A percentile compares a stretch with the other conserved stretches of the same genome.
Conservation (phyloP, 37 sponge, comb jelly and placozoan species). For the Tethya wilhelma region DNA sequence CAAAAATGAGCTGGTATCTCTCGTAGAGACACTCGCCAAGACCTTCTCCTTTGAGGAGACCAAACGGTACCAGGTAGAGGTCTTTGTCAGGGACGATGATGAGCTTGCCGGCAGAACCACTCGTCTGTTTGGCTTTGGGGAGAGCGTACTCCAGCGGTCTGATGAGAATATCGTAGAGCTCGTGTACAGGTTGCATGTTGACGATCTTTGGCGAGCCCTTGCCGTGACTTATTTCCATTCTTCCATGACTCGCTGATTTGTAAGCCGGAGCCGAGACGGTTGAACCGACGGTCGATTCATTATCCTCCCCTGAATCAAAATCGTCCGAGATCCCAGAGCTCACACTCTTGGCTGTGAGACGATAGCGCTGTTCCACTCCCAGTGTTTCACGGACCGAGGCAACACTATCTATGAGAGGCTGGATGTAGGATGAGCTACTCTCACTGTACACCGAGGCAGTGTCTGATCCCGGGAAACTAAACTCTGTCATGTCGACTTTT, state of each 20-base stretch:
- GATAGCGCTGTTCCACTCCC: constrained; percentile 68
- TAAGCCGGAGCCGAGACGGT: constrained; percentile 13
- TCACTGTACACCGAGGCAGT: constrained; percentile 74
- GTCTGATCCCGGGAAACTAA: constrained; percentile 52
- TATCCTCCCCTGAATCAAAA: constrained; percentile 60
- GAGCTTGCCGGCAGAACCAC: constrained; percentile 39
- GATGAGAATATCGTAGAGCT: constrained; percentile 88
- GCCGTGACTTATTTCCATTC: constrained; percentile 13
- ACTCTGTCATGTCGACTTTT: constrained; percentile 74
- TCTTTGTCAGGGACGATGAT: constrained; percentile 86
- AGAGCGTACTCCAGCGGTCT: constrained; percentile 81
- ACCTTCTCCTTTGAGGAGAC: constrained; percentile 73
- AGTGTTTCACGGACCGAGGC: constrained; percentile 67
- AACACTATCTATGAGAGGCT: constrained; percentile 71
- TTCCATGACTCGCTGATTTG: not conserved
- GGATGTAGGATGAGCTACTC: constrained; percentile 56
- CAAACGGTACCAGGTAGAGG: constrained; percentile 90
- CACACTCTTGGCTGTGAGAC: constrained; percentile 41
- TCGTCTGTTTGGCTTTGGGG: constrained; percentile 52
- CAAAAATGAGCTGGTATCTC: constrained; percentile 68
- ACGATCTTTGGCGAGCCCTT: constrained; percentile 29
- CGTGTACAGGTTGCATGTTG: constrained; percentile 78
- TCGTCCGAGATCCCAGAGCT: constrained; percentile 70
- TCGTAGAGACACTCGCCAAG: constrained; percentile 62
- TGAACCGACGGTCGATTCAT: constrained; percentile 45